A percentile compares a stretch with the other conserved stretches of the same genome.
phyloP scores from a whole-genome alignment of 2,797 vertebrate genomes.

The Notoglanidium macrostoma region DNA sequence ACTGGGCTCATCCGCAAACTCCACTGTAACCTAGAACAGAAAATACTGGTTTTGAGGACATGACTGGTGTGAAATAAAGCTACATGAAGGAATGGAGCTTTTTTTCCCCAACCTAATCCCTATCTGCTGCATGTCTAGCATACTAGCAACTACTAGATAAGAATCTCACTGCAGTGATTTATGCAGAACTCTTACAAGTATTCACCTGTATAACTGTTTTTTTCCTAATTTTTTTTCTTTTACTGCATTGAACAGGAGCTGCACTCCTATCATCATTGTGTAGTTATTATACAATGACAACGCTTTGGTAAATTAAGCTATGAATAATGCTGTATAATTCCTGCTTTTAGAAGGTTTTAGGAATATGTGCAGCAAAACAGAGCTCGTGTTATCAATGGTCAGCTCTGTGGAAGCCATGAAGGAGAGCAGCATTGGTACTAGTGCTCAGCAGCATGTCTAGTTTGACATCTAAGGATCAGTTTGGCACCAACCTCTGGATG shows the following conservation, averaged over 20 bases:
- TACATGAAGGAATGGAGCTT: background rate
- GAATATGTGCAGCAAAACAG: background rate
- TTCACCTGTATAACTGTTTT: no score
- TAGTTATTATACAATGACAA: no score
- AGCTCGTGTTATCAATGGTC: background rate
- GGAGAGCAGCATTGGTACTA: background rate
- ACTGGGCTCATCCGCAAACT: constrained; percentile 93
- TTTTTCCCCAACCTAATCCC: background rate
- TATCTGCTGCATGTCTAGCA: background rate
- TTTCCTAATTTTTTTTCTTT: no score
- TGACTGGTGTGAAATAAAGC: background rate
- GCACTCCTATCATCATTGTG: no score
- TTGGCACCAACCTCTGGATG: background rate
- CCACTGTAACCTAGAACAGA: constrained; percentile 86
- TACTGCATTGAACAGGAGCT: no score
- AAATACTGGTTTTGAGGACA: background rate
- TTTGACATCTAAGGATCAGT: background rate
- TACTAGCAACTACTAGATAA: background rate
- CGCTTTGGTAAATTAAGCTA: background rate
- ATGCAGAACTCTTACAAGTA: no score
- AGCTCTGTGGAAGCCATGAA: background rate
- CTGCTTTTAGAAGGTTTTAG: background rate
- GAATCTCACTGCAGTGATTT: background rate
- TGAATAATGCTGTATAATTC: background rate
- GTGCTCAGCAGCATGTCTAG: background rate